A percentile compares a stretch with the other conserved stretches of the same genome.
Conservation (phyloP, 2,797 vertebrate genomes). For the Xenopus petersii region DNA sequence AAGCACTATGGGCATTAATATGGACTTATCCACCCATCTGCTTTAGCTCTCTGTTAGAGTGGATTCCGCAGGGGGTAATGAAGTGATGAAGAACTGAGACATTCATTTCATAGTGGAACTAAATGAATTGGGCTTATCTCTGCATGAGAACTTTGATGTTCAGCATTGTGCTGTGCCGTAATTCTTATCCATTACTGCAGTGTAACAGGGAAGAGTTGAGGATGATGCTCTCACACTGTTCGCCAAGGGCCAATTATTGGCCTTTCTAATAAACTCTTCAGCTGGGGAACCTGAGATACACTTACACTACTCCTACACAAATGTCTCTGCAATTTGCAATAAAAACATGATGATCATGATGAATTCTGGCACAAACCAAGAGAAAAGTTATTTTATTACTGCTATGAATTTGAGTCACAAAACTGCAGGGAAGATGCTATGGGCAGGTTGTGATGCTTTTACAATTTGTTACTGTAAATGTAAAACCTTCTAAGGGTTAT, state of each 20-base stretch:
- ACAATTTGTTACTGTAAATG: too few species aligned
- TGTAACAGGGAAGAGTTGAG: too few species aligned
- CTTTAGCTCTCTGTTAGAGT: slow-evolving; percentile 18
- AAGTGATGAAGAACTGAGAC: neutral
- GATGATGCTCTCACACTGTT: slow-evolving; percentile 17
- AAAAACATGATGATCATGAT: too few species aligned
- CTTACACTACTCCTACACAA: neutral
- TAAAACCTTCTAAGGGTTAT: too few species aligned
- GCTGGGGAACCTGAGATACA: neutral
- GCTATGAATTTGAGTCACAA: too few species aligned
- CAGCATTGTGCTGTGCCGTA: accelerated
- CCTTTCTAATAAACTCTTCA: slow-evolving; percentile 12
- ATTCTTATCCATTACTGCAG: neutral
- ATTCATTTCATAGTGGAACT: neutral
- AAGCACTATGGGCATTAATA: slow-evolving; percentile 17
- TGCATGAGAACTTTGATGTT: slow-evolving; percentile 14
- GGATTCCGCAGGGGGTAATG: slow-evolving; percentile 1
- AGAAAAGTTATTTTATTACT: too few species aligned
- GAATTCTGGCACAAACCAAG: too few species aligned
- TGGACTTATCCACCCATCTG: slow-evolving; percentile 34
- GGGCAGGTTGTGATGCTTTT: too few species aligned
- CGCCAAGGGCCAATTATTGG: slow-evolving; percentile 26
- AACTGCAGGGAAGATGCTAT: too few species aligned
- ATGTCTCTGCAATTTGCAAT: neutral
- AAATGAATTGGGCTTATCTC: slow-evolving; percentile 15